Percentiles rank a stretch among this genome's conserved stretches.
Evolutionary conservation across 1,140 invertebrate genomes (phyloP).

Genomic region (Bactericera cockerelli): DNA sequence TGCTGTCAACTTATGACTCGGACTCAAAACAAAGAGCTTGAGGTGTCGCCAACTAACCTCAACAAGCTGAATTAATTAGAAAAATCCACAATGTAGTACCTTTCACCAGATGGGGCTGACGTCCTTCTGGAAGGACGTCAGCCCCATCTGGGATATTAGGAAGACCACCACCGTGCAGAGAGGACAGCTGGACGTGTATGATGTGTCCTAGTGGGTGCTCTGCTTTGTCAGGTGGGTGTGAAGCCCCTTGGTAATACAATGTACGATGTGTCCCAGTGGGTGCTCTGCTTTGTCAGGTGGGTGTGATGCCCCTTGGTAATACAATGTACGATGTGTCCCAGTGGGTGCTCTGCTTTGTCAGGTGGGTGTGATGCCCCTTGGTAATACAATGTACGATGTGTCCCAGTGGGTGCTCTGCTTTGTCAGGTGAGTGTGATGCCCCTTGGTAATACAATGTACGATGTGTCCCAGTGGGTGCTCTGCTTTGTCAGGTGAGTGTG

Average conservation of each 20-base stretch:
- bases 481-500: constrained; percentile 16
- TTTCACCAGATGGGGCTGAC: no score
- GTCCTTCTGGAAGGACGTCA: no score
- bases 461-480: constrained; percentile 11
- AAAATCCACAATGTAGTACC: no score
- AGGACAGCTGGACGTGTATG: constrained; percentile 28
- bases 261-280: constrained; percentile 13
- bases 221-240: constrained; percentile 14
- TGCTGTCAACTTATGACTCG: no score
- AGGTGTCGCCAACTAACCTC: no score
- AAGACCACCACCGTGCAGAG: constrained; percentile 26
- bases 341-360: constrained; percentile 16
- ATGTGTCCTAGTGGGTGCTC: constrained; percentile 15
- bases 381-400: constrained; percentile 25
- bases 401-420: constrained; percentile 17
- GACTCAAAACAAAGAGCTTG: no score
- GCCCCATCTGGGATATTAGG: no score
- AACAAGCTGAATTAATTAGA: no score
- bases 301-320: constrained; percentile 26
- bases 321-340: constrained; percentile 23
- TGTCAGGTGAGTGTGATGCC: constrained; percentile 11
- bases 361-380: constrained; percentile 13
- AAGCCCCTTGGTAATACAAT: constrained; percentile 24
- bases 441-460: constrained; percentile 26
- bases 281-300: constrained; percentile 17